A percentile compares a stretch with the other conserved stretches of the same genome.
Conservation (phyloP, 2,797 vertebrate species). For the Protonibea diacanthus region DNA sequence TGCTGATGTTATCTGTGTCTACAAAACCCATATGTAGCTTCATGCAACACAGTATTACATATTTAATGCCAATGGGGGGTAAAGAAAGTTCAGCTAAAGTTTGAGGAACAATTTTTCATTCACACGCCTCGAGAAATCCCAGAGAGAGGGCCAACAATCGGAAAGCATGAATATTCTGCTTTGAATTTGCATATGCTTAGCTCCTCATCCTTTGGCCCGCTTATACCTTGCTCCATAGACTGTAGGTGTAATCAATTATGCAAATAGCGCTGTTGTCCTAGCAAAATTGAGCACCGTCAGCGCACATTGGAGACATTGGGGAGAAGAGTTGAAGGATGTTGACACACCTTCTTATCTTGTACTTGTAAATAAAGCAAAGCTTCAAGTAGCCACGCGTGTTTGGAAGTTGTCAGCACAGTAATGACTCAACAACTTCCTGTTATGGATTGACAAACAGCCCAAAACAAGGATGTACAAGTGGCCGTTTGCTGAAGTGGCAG, state of each 20-base stretch:
- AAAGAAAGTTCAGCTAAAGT: constrained; percentile 81
- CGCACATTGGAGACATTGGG: constrained; percentile 1
- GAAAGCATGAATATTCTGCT: constrained; percentile 82
- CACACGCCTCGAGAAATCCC: constrained; percentile 75
- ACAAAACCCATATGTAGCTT: constrained; percentile 40
- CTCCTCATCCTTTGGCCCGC: constrained; percentile 70
- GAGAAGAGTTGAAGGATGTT: constrained; percentile 60
- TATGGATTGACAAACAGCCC: constrained; percentile 22
- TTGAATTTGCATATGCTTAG: constrained; percentile 80
- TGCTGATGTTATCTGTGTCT: constrained; percentile 28
- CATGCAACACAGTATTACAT: constrained; percentile 58
- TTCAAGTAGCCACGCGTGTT: constrained; percentile 44
- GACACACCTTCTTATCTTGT: constrained; percentile 66
- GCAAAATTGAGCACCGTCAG: constrained; percentile 65
- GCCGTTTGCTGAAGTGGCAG: constrained; percentile 7
- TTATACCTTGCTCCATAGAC: constrained; percentile 60
- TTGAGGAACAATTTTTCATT: constrained; percentile 76
- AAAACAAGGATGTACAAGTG: not conserved
- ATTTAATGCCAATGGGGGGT: constrained; percentile 65
- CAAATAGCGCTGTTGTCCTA: constrained; percentile 77
- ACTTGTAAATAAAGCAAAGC: constrained; percentile 60
- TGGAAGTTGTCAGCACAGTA: constrained; percentile 51
- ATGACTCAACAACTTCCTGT: constrained; percentile 30
- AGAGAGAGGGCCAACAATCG: constrained; percentile 59
- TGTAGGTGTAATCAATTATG: constrained; percentile 81